Percentiles rank a stretch among this genome's conserved stretches.
Conservation (phyloP, 2,797 vertebrate species). For the Tragelaphus oryx region DNA sequence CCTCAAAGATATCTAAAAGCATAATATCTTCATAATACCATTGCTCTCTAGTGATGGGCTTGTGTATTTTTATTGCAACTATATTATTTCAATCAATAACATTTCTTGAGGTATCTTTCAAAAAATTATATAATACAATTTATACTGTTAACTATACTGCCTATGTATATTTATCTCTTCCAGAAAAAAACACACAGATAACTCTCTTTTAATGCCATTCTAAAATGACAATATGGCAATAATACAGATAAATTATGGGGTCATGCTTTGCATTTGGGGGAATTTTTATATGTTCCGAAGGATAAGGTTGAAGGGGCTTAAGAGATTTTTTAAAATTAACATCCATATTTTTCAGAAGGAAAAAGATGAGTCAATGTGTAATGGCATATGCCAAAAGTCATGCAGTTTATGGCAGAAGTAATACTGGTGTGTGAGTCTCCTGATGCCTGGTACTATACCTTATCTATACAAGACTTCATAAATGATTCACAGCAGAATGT, state of each 20-base stretch:
- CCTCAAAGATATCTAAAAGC: neutral
- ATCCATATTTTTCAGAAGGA: neutral
- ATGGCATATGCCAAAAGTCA: neutral
- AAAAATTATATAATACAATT: neutral
- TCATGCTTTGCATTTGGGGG: neutral
- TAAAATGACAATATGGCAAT: neutral
- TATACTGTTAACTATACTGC: neutral
- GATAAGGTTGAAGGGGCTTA: neutral
- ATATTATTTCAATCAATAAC: neutral
- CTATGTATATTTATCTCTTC: neutral
- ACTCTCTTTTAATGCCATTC: neutral
- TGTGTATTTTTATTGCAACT: neutral
- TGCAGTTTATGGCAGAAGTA: neutral
- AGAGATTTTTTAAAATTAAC: neutral
- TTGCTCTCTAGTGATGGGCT: neutral
- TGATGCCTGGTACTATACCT: neutral
- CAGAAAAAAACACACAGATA: neutral
- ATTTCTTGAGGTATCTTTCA: neutral
- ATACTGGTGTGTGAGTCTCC: neutral
- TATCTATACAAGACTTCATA: neutral
- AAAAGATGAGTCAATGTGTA: neutral
- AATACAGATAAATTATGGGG: neutral
- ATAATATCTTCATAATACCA: neutral
- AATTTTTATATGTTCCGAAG: neutral
- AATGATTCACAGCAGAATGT: neutral